Evolutionary conservation across 2,888 invertebrate genomes (phyloP).

Genomic region (Eubasilissa splendida): DNA sequence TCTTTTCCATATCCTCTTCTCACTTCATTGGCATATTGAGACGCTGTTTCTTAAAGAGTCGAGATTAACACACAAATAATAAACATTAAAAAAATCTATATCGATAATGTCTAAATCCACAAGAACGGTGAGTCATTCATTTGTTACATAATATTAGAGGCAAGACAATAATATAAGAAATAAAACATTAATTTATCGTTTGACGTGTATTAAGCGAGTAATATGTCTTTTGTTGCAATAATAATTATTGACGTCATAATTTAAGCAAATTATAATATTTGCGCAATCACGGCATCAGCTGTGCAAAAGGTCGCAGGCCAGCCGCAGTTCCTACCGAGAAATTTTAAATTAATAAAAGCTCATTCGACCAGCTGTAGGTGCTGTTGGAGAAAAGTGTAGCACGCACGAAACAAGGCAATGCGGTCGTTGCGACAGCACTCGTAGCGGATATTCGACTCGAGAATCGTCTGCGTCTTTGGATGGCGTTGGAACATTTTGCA

Average conservation of each 20-base stretch:
- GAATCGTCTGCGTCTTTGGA: not conserved
- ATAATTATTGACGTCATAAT: constrained; percentile 20
- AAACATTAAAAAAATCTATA: too few relatives aligned
- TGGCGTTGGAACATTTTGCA: not conserved
- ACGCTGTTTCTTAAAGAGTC: too few relatives aligned
- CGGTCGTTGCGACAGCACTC: not conserved
- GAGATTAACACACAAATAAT: too few relatives aligned
- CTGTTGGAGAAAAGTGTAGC: not conserved
- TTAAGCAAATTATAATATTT: constrained; percentile 2
- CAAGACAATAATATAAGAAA: too few relatives aligned
- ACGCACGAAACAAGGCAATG: not conserved
- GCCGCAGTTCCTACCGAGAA: constrained; percentile 14
- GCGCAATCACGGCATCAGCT: constrained; percentile 7
- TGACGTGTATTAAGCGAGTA: constrained; percentile 9
- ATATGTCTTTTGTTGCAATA: constrained; percentile 23
- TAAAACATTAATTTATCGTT: too few relatives aligned
- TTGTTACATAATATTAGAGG: too few relatives aligned
- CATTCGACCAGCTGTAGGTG: constrained; percentile 22
- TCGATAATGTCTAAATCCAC: too few relatives aligned
- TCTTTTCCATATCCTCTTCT: too few relatives aligned
- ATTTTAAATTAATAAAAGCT: constrained; percentile 52
- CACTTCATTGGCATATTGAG: too few relatives aligned
- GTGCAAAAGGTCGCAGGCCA: constrained; percentile 52
- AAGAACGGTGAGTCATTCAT: too few relatives aligned
- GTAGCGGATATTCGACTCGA: not conserved